Conservation (phyloP, 2,113 vertebrate genomes). For the Psilopsiagon aurifrons region DNA sequence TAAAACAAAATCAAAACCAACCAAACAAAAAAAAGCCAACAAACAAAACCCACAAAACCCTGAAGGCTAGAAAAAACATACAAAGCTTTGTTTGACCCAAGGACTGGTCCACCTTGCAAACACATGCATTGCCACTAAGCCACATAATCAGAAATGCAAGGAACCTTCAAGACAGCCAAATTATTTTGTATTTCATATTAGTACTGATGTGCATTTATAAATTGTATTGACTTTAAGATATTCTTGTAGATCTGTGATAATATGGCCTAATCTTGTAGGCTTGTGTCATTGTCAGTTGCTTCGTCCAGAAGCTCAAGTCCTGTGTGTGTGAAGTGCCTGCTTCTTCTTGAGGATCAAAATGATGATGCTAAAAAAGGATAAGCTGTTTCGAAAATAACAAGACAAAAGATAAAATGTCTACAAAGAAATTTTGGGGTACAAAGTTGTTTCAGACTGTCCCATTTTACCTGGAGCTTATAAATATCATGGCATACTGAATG, state of each 20-base stretch:
- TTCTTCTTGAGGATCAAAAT: not conserved
- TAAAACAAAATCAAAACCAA: not conserved
- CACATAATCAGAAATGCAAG: not conserved
- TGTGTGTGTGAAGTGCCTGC: not conserved
- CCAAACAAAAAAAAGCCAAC: not conserved
- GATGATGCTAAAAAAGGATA: not conserved
- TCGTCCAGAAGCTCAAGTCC: not conserved
- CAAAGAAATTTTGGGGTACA: not conserved
- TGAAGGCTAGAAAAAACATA: constrained; percentile 2
- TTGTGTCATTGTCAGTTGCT: not conserved
- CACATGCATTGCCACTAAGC: not conserved
- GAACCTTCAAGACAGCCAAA: not conserved
- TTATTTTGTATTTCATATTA: not conserved
- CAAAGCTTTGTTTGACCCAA: not conserved
- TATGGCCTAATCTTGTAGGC: not conserved
- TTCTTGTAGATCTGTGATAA: not conserved
- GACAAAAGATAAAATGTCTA: not conserved
- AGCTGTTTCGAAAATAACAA: not conserved
- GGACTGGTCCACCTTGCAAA: not conserved
- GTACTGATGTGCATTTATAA: not conserved
- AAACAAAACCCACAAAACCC: not conserved
- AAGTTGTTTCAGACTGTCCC: not conserved
- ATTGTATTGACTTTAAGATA: not conserved
- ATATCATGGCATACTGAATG: not conserved
- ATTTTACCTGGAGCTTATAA: not conserved